Evolutionary conservation across 35 echinoderm and acorn worm species (phyloP).

Genomic region (Holothuria glaberrima): DNA sequence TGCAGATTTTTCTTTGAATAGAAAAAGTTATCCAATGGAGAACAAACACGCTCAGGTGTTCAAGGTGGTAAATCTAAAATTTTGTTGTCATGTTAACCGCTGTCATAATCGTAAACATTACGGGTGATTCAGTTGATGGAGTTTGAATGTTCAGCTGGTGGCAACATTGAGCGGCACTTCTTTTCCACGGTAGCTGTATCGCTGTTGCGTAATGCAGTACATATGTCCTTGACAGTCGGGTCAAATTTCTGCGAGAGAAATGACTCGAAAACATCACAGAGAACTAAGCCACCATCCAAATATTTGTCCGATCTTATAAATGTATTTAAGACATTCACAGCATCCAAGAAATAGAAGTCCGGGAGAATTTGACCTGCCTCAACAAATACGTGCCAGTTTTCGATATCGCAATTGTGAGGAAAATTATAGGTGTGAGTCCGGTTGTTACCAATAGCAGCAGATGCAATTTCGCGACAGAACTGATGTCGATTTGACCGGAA

Average conservation of each 20-base stretch:
- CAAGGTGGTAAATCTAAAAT: not conserved
- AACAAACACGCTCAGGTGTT: not conserved
- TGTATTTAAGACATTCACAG: not conserved
- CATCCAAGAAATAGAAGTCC: constrained; percentile 16
- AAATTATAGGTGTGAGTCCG: too few species aligned
- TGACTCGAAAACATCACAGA: constrained; percentile 15
- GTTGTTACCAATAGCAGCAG: too few species aligned
- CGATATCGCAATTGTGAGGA: not conserved
- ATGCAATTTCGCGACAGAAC: too few species aligned
- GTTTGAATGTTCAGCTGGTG: not conserved
- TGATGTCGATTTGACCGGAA: too few species aligned
- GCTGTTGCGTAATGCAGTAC: not conserved
- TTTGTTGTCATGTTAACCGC: not conserved
- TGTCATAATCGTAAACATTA: not conserved
- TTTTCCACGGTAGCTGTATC: not conserved
- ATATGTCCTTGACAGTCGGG: not conserved
- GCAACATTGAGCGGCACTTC: not conserved
- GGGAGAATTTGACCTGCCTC: not conserved
- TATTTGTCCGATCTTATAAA: not conserved
- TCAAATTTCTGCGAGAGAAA: not conserved
- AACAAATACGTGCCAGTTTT: not conserved
- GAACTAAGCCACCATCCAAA: not conserved
- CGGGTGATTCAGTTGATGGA: not conserved
- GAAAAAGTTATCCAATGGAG: not conserved
- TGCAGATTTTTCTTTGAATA: constrained; percentile 39